phyloP scores from a whole-genome alignment of 2,113 vertebrate genomes.

The pig (Sus scrofa) region T2T-Sscrofa CM000821.6:20346501-20347000 shows the following conservation, averaged over 20 bases:
- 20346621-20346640: too few relatives aligned
- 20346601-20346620: too few relatives aligned
- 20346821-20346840: slow-evolving; percentile 95
- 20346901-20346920: accelerated
- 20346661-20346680: too few relatives aligned
- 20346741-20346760: slow-evolving; percentile 33
- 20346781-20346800: slow-evolving; percentile 89
- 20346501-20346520: too few relatives aligned
- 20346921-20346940: not conserved
- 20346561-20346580: too few relatives aligned
- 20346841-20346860: slow-evolving; percentile 92
- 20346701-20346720: too few relatives aligned
- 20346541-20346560: too few relatives aligned
- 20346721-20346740: too few relatives aligned
- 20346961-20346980: not conserved
- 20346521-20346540: too few relatives aligned
- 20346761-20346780: not conserved
- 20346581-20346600: too few relatives aligned
- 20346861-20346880: slow-evolving; percentile 91
- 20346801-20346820: slow-evolving; percentile 94
- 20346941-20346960: not conserved
- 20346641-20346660: too few relatives aligned
- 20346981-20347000: not conserved
- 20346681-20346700: too few relatives aligned
- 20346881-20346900: accelerated